Conservation (phyloP, 1,140 invertebrate genomes). For the Drosophila parvula region DNA sequence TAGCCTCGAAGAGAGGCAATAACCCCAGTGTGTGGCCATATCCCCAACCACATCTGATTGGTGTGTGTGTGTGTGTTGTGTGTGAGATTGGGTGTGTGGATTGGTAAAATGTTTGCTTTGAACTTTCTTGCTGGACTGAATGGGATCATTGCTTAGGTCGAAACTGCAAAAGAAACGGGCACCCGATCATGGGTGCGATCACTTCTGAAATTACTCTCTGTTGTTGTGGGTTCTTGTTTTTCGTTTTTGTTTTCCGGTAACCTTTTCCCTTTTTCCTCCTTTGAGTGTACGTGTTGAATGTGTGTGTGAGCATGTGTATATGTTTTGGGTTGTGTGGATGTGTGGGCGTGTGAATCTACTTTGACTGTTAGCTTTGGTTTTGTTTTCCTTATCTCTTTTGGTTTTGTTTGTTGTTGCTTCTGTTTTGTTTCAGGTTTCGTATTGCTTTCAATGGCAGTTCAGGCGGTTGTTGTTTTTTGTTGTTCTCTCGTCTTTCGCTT, state of each 20-base stretch:
- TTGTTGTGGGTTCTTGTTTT: background rate
- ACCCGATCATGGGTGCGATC: conserved; percentile 8
- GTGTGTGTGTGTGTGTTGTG: conserved; percentile 18
- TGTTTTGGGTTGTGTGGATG: conserved; percentile 9
- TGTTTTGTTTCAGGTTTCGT: conserved; percentile 54
- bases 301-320: conserved; percentile 3
- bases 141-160: conserved; percentile 20
- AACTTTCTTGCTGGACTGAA: conserved; percentile 46
- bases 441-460: conserved; percentile 81
- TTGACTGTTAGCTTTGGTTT: conserved; percentile 29
- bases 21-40: conserved; percentile 1
- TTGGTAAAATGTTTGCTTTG: conserved; percentile 59
- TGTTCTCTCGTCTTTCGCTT: conserved; percentile 19
- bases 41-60: conserved; percentile 16
- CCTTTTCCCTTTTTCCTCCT: conserved; percentile 15
- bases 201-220: conserved; percentile 31
- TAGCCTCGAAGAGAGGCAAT: conserved; percentile 14
- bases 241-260: conserved; percentile 1
- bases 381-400: conserved; percentile 12
- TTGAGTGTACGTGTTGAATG: conserved; percentile 2
- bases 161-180: conserved; percentile 28
- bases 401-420: conserved; percentile 24
- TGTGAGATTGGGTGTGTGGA: conserved; percentile 11
- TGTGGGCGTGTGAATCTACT: conserved; percentile 22
- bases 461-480: conserved; percentile 60